Base-by-base conservation (phyloP, 2,113 vertebrate genomes). In the Chloropsis hardwickii region DNA sequence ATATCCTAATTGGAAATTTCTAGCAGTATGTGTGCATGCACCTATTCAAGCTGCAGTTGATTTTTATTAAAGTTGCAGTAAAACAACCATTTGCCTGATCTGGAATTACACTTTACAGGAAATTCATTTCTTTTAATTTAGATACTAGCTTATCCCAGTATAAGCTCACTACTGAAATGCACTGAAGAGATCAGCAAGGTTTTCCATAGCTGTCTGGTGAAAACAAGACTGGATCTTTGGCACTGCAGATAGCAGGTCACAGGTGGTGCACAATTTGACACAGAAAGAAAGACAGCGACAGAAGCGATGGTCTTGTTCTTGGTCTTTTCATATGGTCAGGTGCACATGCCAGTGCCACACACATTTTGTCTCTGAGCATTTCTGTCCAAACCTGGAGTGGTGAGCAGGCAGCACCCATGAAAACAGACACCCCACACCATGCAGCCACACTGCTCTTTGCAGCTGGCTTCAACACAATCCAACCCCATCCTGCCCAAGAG, bases 1-100 rank as follows among this genome's bases (percentile, higher is more conserved):
- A 95, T 97, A 97, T 96, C 69, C 90, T 97, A 97, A 98, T 96
- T 98, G 95, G 88, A 98, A 98, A 97, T 97, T 95, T 97, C 92
- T 96, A 97, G 87, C 96, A 96, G 88, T 89, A 94, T 96, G 57
- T 48, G 58, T 94, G 85, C 69, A 91, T 89, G 95, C 56, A 97
- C 94, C 97, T 97, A 98, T 95, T 97, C 97, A 97, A 98, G 88
- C 64, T 94, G 87, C 76, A 94, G 94, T 86, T 97, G 81, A 88
- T 96, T 97, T 97, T 97, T 97, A 97, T 97, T 96, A 97, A 81
- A 95, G 78, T 92, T 96, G 78, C 89, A 92, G 91, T 94, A 96
- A 96, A 97, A 95, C 81, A 95, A 92, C 84, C 35, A 90, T 80
- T 95, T 54, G 47, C 70, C 25, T 90, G 44, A 87, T 78, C 93